Percentiles rank a stretch among this genome's conserved stretches.
Conservation (phyloP, 2,797 vertebrate genomes). For the Lindbergichthys nudifrons region DNA sequence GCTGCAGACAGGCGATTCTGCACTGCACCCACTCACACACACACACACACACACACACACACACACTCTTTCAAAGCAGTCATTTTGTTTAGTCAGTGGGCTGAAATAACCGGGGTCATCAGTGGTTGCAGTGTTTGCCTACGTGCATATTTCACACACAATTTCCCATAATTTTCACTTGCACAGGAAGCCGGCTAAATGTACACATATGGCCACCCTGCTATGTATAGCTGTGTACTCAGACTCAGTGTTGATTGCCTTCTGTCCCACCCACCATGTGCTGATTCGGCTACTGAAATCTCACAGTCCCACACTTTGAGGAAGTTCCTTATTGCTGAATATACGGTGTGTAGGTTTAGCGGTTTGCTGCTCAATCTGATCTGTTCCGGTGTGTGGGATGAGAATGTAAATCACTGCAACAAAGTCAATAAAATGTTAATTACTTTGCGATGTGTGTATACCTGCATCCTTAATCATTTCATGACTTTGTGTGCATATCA, state of each 20-base stretch:
- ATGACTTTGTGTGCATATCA: background rate
- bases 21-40: background rate
- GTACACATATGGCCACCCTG: conserved; percentile 51
- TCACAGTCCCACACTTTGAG: conserved; percentile 3
- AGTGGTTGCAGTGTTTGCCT: conserved; percentile 50
- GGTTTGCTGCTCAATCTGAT: background rate
- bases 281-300: conserved; percentile 32
- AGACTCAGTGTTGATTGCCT: conserved; percentile 29
- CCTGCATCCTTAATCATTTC: background rate
- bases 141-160: conserved; percentile 56
- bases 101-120: conserved; percentile 47
- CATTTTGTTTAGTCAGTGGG: conserved; percentile 37
- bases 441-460: background rate
- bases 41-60: background rate
- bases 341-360: conserved; percentile 18
- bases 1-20: background rate
- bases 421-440: background rate
- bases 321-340: background rate
- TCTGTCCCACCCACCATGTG: conserved; percentile 31
- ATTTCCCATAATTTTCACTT: conserved; percentile 61
- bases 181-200: conserved; percentile 48
- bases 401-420: background rate
- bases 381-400: background rate
- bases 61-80: conserved; percentile 30
- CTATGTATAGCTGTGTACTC: conserved; percentile 27